Evolutionary conservation across 2,113 vertebrate species (phyloP), one percentile per base, ranked within the genome.

Genomic region (Poeciliopsis retropinna): DNA sequence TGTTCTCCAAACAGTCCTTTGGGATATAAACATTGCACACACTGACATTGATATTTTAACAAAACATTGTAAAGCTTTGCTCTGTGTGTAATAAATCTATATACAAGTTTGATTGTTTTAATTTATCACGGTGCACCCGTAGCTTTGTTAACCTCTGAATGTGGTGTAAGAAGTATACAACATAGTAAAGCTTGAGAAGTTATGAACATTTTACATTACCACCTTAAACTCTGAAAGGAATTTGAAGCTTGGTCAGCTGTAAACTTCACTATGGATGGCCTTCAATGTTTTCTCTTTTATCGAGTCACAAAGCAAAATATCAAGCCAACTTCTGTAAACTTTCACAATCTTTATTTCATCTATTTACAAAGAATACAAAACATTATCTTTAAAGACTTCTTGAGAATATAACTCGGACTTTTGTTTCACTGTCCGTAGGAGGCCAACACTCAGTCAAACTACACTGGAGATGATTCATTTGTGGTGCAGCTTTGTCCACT

Each of bases 341-440:
- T 39, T 41, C 17, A 73, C 66, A 76, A 44, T 67, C 54, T 94
- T 94, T 92, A 92, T 92, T 92, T 84, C 15, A 81, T 85, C 77
- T 92, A 94, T 94, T 90, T 94, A 94, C 92, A 94, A 92, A 90
- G 77, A 89, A 92, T 93, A 94, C 79, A 94, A 94, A 94, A 93
- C 14, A 60, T 34, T 44, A 41, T 72, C 62, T n/a, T 57, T 9
- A 57, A 47, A 47, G 71, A 22, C 76, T 80, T 25, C 10, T 9
- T 66, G 13, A 62, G 44, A 29, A 76, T 30, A 67, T 15, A 73
- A 47, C 44, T 67, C 61, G 57, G 64, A 65, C n/a, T 74, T 4
- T 51, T 29, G 7, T 28, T 51, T 81, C 39, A 66, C 51, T 32
- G 41, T 75, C 32, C 30, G n/a, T 15, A 25, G 30, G 62, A 70